Conservation (phyloP, 2,113 vertebrate genomes). For the Neodontobutis hainanensis region DNA sequence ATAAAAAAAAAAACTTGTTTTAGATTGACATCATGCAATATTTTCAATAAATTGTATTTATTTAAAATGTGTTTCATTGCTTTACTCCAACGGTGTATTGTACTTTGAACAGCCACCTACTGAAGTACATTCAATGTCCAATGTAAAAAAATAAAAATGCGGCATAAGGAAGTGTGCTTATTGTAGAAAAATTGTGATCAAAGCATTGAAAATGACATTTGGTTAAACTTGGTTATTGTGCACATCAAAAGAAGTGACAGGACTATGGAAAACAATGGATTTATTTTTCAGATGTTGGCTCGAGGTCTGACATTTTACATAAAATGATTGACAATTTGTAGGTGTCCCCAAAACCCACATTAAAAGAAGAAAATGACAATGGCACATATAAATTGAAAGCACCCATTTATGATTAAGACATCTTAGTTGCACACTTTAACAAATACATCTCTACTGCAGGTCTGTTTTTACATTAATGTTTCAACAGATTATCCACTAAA, state of each 20-base stretch:
- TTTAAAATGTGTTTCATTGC: conserved; percentile 58
- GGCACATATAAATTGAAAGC: conserved; percentile 57
- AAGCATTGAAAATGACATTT: too few species aligned
- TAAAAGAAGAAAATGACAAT: conserved; percentile 37
- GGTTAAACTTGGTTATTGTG: too few species aligned
- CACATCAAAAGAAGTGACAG: too few species aligned
- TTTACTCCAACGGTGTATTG: conserved; percentile 5
- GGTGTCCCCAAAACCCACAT: conserved; percentile 28
- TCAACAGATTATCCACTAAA: conserved; percentile 15
- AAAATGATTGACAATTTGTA: conserved; percentile 28
- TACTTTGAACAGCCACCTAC: neutral
- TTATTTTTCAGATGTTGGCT: conserved; percentile 33
- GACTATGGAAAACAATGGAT: conserved; percentile 37
- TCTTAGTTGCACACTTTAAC: conserved; percentile 13
- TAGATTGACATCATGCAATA: conserved; percentile 71
- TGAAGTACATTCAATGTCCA: too few species aligned
- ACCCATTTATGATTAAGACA: conserved; percentile 30
- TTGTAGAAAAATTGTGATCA: too few species aligned
- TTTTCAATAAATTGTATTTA: conserved; percentile 86
- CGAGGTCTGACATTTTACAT: conserved; percentile 37
- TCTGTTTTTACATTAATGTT: conserved; percentile 44
- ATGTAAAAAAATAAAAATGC: too few species aligned
- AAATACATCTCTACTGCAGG: conserved; percentile 12
- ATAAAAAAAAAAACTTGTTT: conserved; percentile 67
- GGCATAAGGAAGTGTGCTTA: too few species aligned